Conservation (phyloP, 2,797 vertebrate genomes). For the Pipistrellus pipistrellus region DNA sequence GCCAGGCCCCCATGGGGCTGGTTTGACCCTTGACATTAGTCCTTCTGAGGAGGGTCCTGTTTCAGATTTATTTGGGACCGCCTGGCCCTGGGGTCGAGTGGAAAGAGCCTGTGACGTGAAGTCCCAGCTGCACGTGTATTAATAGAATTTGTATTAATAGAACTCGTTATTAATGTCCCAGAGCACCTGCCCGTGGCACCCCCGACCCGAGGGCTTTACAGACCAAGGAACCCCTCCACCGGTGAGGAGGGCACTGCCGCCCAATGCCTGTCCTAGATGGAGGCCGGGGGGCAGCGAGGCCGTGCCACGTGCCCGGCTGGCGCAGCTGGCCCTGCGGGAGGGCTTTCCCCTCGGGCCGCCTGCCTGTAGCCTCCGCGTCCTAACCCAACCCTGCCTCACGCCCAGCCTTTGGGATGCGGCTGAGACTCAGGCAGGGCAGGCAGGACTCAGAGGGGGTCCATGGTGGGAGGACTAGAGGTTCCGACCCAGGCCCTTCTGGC, state of each 20-base stretch:
- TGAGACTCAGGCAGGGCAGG: background rate
- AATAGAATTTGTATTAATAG: background rate
- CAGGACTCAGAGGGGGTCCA: background rate
- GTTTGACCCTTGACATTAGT: accelerated
- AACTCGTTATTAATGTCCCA: accelerated
- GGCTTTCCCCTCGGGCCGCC: background rate
- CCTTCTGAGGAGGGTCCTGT: background rate
- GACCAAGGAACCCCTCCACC: too few relatives aligned
- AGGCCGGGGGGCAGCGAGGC: background rate
- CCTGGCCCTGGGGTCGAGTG: accelerated
- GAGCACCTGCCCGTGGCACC: accelerated
- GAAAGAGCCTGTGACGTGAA: background rate
- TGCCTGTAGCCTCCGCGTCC: accelerated
- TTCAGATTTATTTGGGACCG: background rate
- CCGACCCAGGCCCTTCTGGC: accelerated
- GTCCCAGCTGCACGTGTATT: background rate
- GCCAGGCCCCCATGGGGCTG: accelerated
- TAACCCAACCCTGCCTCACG: background rate
- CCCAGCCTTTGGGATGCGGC: accelerated
- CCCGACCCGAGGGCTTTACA: background rate
- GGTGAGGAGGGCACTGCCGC: too few relatives aligned
- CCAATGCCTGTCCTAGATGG: accelerated
- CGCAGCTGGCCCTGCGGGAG: background rate
- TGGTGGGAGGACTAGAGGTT: accelerated
- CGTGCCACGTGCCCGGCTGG: background rate